Conservation (phyloP, 2,888 invertebrate genomes). For the Drosophila parthenogenetica region DNA sequence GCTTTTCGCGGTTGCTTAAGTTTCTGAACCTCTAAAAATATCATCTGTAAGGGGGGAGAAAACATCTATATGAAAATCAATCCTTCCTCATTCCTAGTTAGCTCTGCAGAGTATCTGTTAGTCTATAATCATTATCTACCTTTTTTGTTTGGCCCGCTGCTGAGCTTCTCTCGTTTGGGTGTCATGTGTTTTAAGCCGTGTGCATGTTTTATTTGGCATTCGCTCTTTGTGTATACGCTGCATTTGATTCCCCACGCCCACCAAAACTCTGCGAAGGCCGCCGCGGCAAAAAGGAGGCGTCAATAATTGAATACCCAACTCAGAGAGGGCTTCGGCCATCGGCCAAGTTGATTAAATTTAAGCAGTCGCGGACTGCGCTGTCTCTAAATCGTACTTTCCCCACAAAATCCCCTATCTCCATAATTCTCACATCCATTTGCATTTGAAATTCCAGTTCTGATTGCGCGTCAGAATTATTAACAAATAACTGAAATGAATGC, state of each 20-base stretch:
- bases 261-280: slow-evolving; percentile 54
- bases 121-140: slow-evolving; percentile 4
- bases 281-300: slow-evolving; percentile 55
- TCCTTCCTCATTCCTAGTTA: no score
- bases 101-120: slow-evolving; percentile 18
- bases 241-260: slow-evolving; percentile 51
- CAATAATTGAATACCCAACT: slow-evolving; percentile 70
- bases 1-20: no score
- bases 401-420: not conserved
- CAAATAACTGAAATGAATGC: slow-evolving; percentile 14
- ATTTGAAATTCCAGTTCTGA: slow-evolving; percentile 62
- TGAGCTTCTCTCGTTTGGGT: slow-evolving; percentile 60
- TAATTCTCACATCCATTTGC: slow-evolving; percentile 14
- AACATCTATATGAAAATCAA: no score
- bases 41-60: no score
- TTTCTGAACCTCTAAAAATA: no score
- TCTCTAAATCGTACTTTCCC: slow-evolving; percentile 3
- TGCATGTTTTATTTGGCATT: slow-evolving; percentile 73
- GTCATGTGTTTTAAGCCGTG: slow-evolving; percentile 77
- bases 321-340: slow-evolving; percentile 42
- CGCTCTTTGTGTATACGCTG: slow-evolving; percentile 55
- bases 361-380: slow-evolving; percentile 33
- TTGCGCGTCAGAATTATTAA: slow-evolving; percentile 61
- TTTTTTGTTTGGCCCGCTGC: slow-evolving; percentile 10
- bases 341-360: slow-evolving; percentile 70